Evolutionary conservation across 1,140 invertebrate species (phyloP).

Genomic region (Atta texana): DNA sequence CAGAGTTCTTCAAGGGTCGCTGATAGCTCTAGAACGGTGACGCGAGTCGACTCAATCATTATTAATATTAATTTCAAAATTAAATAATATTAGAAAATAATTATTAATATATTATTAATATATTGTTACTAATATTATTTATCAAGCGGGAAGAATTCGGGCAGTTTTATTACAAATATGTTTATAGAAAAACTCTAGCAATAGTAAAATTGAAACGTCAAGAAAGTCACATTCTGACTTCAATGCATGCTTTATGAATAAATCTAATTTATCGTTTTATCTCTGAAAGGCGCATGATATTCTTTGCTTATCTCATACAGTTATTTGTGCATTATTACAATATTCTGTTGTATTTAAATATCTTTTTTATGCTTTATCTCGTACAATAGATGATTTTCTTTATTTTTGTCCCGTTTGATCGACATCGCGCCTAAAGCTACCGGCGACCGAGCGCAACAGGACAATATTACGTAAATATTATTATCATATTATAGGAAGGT

Average conservation of each 20-base stretch:
- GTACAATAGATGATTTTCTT: slow-evolving; percentile 13
- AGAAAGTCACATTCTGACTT: not conserved
- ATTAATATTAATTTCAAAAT: not conserved
- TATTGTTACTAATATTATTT: slow-evolving; percentile 26
- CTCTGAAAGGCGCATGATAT: not conserved
- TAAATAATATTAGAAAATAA: slow-evolving; percentile 13
- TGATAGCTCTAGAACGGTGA: slow-evolving; percentile 39
- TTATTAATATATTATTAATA: slow-evolving; percentile 8
- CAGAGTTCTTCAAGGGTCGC: slow-evolving; percentile 34
- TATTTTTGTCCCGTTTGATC: not conserved
- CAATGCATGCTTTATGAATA: not conserved
- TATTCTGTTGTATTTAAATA: not conserved
- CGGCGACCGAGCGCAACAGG: slow-evolving; percentile 79
- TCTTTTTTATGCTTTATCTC: not conserved
- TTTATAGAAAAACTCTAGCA: not conserved
- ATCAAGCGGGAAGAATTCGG: not conserved
- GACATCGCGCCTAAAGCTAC: slow-evolving; percentile 71
- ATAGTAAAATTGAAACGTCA: not conserved
- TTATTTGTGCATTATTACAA: not conserved
- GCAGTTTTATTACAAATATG: not conserved
- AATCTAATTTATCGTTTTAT: not conserved
- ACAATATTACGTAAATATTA: slow-evolving; percentile 79
- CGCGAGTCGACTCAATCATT: not conserved
- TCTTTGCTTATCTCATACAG: not conserved
- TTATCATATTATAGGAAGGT: slow-evolving; percentile 52